phyloP scores from a whole-genome alignment of 2,113 vertebrate genomes.

The Trichechus manatus region DNA sequence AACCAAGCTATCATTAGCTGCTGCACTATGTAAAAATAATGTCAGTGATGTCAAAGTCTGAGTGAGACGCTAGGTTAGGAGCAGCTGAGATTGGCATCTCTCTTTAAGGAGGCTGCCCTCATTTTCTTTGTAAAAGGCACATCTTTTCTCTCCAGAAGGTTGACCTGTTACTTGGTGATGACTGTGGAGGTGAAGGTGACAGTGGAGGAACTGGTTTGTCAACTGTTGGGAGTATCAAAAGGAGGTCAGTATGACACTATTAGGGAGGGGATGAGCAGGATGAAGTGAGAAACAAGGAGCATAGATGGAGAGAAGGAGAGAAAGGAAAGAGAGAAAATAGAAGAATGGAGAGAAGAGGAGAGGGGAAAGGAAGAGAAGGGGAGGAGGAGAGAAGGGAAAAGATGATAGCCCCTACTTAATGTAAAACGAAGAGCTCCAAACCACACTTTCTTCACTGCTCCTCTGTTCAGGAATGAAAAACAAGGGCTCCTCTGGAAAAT shows the following conservation, averaged over 20 bases:
- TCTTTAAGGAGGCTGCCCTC: background rate
- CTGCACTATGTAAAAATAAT: background rate
- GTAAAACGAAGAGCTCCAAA: background rate
- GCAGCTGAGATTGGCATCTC: background rate
- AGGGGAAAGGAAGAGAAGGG: background rate
- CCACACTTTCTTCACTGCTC: background rate
- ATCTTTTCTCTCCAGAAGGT: slow-evolving; percentile 12
- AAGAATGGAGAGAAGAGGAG: background rate
- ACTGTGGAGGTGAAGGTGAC: background rate
- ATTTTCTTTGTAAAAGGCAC: background rate
- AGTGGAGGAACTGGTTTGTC: slow-evolving; percentile 64
- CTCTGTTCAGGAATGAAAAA: background rate
- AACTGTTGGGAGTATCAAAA: background rate
- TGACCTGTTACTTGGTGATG: background rate
- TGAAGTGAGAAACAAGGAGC: background rate
- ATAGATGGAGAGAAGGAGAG: background rate
- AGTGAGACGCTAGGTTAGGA: background rate
- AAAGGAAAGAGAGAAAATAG: background rate
- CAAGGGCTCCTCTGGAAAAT: background rate
- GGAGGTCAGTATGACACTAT: background rate
- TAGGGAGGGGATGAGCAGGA: too few relatives aligned
- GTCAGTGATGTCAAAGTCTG: background rate
- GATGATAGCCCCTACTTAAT: background rate
- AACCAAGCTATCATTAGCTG: background rate
- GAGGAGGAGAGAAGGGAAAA: background rate